Evolutionary conservation across 2,797 vertebrate genomes (phyloP), one percentile per base, ranked within the genome.

Genomic region (Smutsia gigantea): DNA sequence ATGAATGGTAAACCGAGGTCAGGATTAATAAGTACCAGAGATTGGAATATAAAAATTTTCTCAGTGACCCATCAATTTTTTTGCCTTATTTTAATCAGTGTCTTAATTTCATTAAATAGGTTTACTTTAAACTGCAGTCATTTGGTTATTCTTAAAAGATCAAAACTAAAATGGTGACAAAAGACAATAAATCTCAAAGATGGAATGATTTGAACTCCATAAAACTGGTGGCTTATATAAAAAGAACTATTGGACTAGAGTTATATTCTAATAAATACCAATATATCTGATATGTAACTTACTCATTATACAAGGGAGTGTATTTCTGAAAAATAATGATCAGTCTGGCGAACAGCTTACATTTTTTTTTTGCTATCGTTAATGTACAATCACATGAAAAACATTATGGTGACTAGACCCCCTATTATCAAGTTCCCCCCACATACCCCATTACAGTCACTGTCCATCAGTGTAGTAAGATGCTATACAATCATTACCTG

Each of bases 81-180:
- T 81, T 81, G 31, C 51, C 75, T 88, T 75, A 25, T 77, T 71
- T 95, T 49, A 75, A 93, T 49, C 31, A 55, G 39, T 31, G 4
- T 3, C 18, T 11, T 5, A 75, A 12, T 86, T 74, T 21, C 11
- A 59, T 46, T 87, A 63, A 69, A 46, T 10, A 64, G 74, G 34
- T 93, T 82, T 93, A 78, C 4, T 49, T 96, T 82, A 82, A 39
- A 89, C 17, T 91, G 19, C 55, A 91, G 18, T n/a, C 51, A 49
- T 19, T 87, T 86, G 27, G 19, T 19, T 95, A 46, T 91, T 84
- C 25, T 81, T 94, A 42, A 57, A 84, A 77, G 53, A 78, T 46
- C 1, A 95, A 90, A 64, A 63, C 46, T 92, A 74, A 93, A 95
- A 94, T 69, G 69, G 2, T 77, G 57, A 91, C 72, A 96, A 74